phyloP scores from a whole-genome alignment of 2,888 invertebrate genomes.

The Eudasyphora cyanicolor region DNA sequence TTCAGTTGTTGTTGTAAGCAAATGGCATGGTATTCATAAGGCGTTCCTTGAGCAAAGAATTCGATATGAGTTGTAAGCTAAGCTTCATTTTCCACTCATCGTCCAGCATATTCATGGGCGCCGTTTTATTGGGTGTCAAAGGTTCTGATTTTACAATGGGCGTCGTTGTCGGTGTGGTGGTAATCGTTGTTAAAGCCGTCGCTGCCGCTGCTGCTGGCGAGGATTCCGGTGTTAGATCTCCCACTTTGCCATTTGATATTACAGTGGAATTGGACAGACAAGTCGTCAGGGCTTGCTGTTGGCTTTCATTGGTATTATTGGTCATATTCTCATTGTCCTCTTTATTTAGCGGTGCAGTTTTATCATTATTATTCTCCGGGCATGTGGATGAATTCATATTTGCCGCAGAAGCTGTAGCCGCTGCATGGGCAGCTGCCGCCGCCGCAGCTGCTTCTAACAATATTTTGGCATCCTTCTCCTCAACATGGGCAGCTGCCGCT shows the following conservation, averaged over 20 bases:
- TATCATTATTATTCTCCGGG: background rate
- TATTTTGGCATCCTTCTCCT: conserved; percentile 72
- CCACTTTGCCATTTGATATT: too few relatives aligned
- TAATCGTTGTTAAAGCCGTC: background rate
- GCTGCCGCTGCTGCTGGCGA: background rate
- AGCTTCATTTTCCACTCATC: conserved; percentile 80
- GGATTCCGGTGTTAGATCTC: background rate
- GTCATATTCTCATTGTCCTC: conserved; percentile 51
- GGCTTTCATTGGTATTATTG: conserved; percentile 51
- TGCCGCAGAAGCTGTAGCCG: conserved; percentile 48
- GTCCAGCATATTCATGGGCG: conserved; percentile 70
- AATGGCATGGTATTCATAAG: conserved; percentile 79
- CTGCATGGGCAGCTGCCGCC: conserved; percentile 65
- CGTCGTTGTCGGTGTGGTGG: background rate
- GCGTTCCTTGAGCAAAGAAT: conserved; percentile 79
- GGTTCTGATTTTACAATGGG: conserved; percentile 69
- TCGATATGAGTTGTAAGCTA: conserved; percentile 79
- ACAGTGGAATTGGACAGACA: too few relatives aligned
- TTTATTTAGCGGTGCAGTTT: background rate
- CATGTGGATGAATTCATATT: background rate
- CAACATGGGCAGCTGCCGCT: conserved; percentile 74
- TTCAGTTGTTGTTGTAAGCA: conserved; percentile 78
- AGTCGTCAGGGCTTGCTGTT: background rate
- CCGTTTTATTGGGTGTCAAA: conserved; percentile 70
- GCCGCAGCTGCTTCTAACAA: conserved; percentile 69